Evolutionary conservation across 2,888 invertebrate genomes (phyloP).

Genomic region (Caenorhabditis wallacei): DNA sequence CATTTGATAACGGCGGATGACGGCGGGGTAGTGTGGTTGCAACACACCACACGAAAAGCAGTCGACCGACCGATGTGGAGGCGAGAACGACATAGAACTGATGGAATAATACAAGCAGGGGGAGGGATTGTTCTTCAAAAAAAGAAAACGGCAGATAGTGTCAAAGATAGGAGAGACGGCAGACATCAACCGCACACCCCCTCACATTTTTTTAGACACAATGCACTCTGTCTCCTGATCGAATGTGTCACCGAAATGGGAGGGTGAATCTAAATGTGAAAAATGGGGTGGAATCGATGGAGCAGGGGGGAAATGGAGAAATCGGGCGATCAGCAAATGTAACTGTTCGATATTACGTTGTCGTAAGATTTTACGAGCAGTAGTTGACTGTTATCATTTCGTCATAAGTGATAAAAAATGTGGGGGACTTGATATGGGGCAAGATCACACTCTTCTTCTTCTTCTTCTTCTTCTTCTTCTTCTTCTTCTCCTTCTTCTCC

Average conservation of each 20-base stretch:
- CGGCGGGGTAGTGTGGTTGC: not conserved
- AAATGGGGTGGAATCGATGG: no score
- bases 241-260: not conserved
- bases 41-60: conserved; percentile 4
- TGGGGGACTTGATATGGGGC: conserved; percentile 18
- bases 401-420: conserved; percentile 25
- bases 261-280: no score
- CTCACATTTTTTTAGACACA: not conserved
- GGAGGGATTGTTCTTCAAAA: conserved; percentile 20
- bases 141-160: not conserved
- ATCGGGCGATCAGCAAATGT: not conserved
- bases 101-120: conserved; percentile 25
- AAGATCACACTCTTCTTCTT: conserved; percentile 6
- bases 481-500: no score
- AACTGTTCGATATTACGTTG: not conserved
- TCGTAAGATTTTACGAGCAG: conserved; percentile 31
- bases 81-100: conserved; percentile 20
- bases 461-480: no score
- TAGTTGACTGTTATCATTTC: conserved; percentile 24
- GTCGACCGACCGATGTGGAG: not conserved
- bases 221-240: conserved; percentile 7
- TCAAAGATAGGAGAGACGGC: conserved; percentile 7
- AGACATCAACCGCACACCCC: not conserved
- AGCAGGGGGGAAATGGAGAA: not conserved
- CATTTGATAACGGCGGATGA: conserved; percentile 17